phyloP scores from a whole-genome alignment of 2,797 vertebrate species.

The Lepus oiostolus region DNA sequence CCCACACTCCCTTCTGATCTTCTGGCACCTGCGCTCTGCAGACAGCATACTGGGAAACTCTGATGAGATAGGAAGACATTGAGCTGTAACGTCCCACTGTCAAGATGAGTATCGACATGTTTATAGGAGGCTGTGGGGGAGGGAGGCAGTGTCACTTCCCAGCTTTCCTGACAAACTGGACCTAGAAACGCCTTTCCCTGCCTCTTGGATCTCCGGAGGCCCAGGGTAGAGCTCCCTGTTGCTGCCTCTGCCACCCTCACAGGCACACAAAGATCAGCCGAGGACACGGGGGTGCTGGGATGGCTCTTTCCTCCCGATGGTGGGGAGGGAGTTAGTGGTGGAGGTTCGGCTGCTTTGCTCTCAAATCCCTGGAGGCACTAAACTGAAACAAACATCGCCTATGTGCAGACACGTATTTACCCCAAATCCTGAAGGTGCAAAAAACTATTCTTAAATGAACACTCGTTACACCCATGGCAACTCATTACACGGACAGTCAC shows the following conservation, averaged over 20 bases:
- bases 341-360: neutral
- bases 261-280: neutral
- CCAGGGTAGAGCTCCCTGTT: neutral
- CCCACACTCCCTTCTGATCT: neutral
- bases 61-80: slow-evolving; percentile 41
- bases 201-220: neutral
- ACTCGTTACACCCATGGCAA: neutral
- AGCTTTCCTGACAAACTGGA: neutral
- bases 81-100: neutral
- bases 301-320: neutral
- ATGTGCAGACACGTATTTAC: neutral
- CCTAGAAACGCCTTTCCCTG: neutral
- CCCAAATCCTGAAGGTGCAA: slow-evolving; percentile 33
- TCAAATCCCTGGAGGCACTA: neutral
- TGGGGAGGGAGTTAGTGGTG: too few relatives aligned
- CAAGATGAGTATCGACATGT: slow-evolving; percentile 32
- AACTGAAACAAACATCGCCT: slow-evolving; percentile 54
- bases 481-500: slow-evolving; percentile 9
- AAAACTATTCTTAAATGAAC: slow-evolving; percentile 52
- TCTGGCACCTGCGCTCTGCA: neutral
- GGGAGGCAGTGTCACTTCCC: neutral
- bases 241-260: neutral
- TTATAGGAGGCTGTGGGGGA: slow-evolving; percentile 46
- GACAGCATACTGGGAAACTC: neutral
- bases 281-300: neutral